Evolutionary conservation across 2,113 vertebrate genomes (phyloP), one percentile per base, ranked within the genome.

Genomic region (Ia io): DNA sequence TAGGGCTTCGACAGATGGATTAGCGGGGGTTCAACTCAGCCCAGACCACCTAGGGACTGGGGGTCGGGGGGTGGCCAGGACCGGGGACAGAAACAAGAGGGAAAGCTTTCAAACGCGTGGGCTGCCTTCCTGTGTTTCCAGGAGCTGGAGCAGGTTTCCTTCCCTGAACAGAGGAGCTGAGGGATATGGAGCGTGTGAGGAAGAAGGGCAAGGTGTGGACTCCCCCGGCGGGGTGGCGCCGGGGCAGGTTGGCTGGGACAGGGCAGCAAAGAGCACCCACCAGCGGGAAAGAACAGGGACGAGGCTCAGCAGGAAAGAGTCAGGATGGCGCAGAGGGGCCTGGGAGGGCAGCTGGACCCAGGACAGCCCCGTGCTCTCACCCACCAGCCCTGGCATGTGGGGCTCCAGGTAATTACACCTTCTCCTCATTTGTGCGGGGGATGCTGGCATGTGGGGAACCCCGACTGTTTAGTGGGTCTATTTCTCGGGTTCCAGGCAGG

Each of bases 151-250:
- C 4, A 18, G 42, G 23, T 32, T 71, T 70, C 25, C 9, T 82
- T 70, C 32, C 14, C 28, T 8, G 18, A 37, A 51, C 51, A 23
- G 17, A 74, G 67, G 42, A 65, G 42, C 9, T 3, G 37, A 22
- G 14, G 9, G 28, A 12, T 0, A 22, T 25, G 3, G 44, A 5
- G n/a, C 22, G 2, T 5, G 6, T 0, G 0, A 25, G 56, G 2
- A n/a, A 22, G 28, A 28, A 61, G 23, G 42, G 20, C 51, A 51
- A 35, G n/a, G 12, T 35, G 51, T 51, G 17, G 14, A 14, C 49
- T 49, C 49, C 14, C 49, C 14, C 49, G 23, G 30, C 25, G 8
- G 51, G 30, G 53, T 47, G 84, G 22, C 4, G 3, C 17, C 32
- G 0, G 47, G 79, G 59, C 42, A 5, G 20, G 14, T 20, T 18